Conservation (phyloP, 2,888 invertebrate species). For the Leptinotarsa tumamoca region DNA sequence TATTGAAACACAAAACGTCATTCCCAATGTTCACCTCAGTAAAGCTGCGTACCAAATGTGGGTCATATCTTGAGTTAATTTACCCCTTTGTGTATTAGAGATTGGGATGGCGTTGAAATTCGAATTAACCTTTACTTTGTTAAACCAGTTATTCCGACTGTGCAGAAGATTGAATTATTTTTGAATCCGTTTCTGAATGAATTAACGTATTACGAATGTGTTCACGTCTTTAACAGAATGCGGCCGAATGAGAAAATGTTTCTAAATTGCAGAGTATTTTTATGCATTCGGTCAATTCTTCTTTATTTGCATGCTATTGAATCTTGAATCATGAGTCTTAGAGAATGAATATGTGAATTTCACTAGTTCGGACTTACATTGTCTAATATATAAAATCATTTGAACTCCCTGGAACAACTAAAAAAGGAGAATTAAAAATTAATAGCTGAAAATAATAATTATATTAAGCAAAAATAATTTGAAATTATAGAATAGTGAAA, state of each 20-base stretch:
- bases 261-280: not conserved
- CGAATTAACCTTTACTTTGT: constrained; percentile 36
- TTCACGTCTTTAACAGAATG: not conserved
- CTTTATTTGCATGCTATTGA: no score
- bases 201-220: not conserved
- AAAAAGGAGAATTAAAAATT: no score
- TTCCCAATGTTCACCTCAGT: constrained; percentile 26
- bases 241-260: not conserved
- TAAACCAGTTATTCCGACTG: constrained; percentile 20
- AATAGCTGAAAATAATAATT: no score
- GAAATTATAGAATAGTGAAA: no score
- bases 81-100: constrained; percentile 36
- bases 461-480: no score
- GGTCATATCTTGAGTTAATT: constrained; percentile 36
- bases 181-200: constrained; percentile 10
- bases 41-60: constrained; percentile 26
- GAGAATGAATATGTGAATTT: no score
- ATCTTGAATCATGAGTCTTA: no score
- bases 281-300: no score
- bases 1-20: constrained; percentile 17
- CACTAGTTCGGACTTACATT: no score
- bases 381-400: no score
- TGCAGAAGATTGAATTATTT: constrained; percentile 26
- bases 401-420: no score
- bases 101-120: constrained; percentile 32